Evolutionary conservation across 2,888 invertebrate species (phyloP), one percentile per base, ranked within the genome.

Genomic region (Macrophya alboannulata): DNA sequence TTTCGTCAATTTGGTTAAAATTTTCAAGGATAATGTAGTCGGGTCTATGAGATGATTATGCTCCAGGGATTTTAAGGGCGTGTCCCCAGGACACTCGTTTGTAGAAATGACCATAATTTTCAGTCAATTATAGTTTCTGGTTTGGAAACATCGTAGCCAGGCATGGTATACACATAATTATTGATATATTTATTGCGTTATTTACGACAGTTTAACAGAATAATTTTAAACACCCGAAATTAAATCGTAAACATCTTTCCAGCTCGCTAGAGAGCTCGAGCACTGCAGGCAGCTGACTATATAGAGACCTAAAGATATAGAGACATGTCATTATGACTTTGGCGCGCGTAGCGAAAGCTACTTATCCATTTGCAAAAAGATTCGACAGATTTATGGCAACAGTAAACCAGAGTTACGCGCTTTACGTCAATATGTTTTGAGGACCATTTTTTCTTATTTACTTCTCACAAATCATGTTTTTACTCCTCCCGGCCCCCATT

Each of bases 371-470:
- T 55, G 77, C 51, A 31, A 81, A 81, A 81, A 81, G 43, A 81
- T 62, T 62, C 15, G 72, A 45, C 81, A 81, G 81, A 81, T 81
- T 81, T 81, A 81, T 62, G 51, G 62, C 59, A 21, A 40, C 81
- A 59, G 81, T 81, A 81, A 81, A 81, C 59, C 81, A 81, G 59
- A 81, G 81, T 81, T 81, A 81, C 62, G 77, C 77, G 37, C n/a
- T 77, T 31, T 81, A 81, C 81, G 81, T 81, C 81, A 62, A 81
- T 81, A 81, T 62, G 51, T 81, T 31, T 81, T 62, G 81, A 62
- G 81, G 51, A 62, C 59, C 81, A 81, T 81, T 81, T 81, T 81
- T 81, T 81, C 81, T 81, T 81, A 81, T 81, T 81, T 81, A 81
- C 62, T 51, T 43, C 62, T 51, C 81, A 81, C 81, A 81, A 81